Evolutionary conservation across 2,888 invertebrate genomes (phyloP).

Genomic region (Argyresthia goedartella): DNA sequence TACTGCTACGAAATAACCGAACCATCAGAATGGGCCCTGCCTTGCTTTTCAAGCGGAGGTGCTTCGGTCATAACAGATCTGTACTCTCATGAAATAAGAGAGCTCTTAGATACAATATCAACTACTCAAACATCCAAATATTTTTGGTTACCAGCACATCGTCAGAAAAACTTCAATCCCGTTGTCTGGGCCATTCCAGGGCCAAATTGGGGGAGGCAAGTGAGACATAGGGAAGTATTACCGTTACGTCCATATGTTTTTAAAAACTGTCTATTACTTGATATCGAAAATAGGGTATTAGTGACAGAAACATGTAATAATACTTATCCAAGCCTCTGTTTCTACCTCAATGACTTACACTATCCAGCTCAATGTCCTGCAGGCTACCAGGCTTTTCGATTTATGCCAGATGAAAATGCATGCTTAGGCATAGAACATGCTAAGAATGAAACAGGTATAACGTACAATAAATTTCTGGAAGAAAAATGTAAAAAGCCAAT

Average conservation of each 20-base stretch:
- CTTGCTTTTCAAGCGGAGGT: conserved; percentile 49
- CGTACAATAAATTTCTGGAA: conserved; percentile 31
- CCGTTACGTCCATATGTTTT: conserved; percentile 20
- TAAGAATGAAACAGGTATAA: conserved; percentile 20
- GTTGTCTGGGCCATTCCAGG: conserved; percentile 62
- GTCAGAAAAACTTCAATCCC: conserved; percentile 47
- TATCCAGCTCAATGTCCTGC: conserved; percentile 43
- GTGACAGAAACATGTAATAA: conserved; percentile 36
- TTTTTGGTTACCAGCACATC: conserved; percentile 63
- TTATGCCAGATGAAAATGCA: conserved; percentile 36
- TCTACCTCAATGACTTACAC: conserved; percentile 42
- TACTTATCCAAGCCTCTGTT: conserved; percentile 45
- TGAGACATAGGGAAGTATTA: conserved; percentile 23
- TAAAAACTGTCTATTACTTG: conserved; percentile 45
- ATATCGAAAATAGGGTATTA: conserved; percentile 27
- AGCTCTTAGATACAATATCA: conserved; percentile 35
- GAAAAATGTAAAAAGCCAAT: conserved; percentile 38
- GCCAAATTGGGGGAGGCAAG: conserved; percentile 38
- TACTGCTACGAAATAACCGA: conserved; percentile 43
- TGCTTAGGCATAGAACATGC: conserved; percentile 48
- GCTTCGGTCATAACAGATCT: conserved; percentile 49
- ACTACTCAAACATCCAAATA: conserved; percentile 25
- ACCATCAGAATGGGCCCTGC: conserved; percentile 37
- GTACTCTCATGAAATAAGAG: conserved; percentile 25
- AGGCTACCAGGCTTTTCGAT: conserved; percentile 45